phyloP scores from a whole-genome alignment of 2,888 invertebrate genomes.

The Diplolepis rosae region DNA sequence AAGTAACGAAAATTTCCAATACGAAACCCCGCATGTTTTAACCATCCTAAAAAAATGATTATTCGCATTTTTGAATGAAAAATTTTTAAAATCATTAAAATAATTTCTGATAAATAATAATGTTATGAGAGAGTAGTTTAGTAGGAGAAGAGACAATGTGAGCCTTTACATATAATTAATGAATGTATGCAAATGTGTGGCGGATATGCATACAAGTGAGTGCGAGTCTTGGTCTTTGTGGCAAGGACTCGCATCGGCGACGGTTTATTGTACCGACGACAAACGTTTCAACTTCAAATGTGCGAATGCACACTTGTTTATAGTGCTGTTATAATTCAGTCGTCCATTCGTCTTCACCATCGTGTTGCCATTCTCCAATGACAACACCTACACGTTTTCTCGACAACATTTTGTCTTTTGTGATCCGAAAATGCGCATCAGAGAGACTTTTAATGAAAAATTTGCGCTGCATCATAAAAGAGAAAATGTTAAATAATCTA shows the following conservation, averaged over 20 bases:
- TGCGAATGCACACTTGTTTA: conserved; percentile 13
- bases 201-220: conserved; percentile 1
- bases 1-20: too few species aligned
- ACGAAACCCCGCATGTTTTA: too few species aligned
- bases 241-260: conserved; percentile 19
- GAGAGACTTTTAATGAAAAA: not conserved
- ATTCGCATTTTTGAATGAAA: not conserved
- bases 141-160: not conserved
- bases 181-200: conserved; percentile 3
- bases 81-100: not conserved
- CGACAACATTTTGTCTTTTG: not conserved
- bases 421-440: not conserved
- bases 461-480: not conserved
- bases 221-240: conserved; percentile 19
- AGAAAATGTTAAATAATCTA: not conserved
- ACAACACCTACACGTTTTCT: not conserved
- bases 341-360: not conserved
- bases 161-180: conserved; percentile 11
- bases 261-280: conserved; percentile 14
- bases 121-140: not conserved
- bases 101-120: not conserved
- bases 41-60: not conserved
- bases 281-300: conserved; percentile 14
- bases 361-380: not conserved
- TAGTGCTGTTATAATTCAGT: conserved; percentile 13